phyloP scores from a whole-genome alignment of 2,113 vertebrate genomes.

The Natator depressus region DNA sequence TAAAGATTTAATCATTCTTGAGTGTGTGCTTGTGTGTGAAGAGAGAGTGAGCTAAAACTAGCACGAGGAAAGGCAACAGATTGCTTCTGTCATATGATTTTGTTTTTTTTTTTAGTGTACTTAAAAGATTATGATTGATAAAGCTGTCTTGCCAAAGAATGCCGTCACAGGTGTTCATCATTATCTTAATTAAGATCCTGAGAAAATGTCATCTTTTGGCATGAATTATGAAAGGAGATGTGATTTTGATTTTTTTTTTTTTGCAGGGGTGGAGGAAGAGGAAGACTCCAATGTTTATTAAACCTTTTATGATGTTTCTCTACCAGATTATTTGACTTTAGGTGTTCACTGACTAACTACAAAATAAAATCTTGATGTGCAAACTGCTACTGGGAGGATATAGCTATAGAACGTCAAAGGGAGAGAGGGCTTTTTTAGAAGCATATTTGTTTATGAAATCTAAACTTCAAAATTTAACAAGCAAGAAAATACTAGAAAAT shows the following conservation, averaged over 20 bases:
- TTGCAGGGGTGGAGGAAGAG: neutral
- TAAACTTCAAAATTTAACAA: neutral
- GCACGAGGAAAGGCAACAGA: conserved; percentile 73
- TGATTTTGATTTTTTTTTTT: conserved; percentile 44
- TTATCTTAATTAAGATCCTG: conserved; percentile 84
- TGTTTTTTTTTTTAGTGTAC: conserved; percentile 73
- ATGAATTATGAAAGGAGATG: conserved; percentile 67
- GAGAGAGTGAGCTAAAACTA: conserved; percentile 23
- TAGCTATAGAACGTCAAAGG: neutral
- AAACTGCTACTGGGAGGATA: neutral
- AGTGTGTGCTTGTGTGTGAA: conserved; percentile 6
- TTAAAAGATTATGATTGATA: conserved; percentile 86
- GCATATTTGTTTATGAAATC: neutral
- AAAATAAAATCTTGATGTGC: neutral
- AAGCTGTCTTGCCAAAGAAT: conserved; percentile 80
- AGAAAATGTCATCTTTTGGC: conserved; percentile 78
- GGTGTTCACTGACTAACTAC: neutral
- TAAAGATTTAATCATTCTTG: conserved; percentile 75
- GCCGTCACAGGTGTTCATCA: conserved; percentile 82
- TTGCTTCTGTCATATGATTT: conserved; percentile 76
- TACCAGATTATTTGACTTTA: neutral
- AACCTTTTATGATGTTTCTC: conserved; percentile 22
- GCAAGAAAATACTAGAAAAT: neutral
- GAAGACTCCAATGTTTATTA: neutral
- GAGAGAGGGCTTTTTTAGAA: neutral